Evolutionary conservation across 2,113 vertebrate genomes (phyloP).

Genomic region (Apodemus sylvaticus): DNA sequence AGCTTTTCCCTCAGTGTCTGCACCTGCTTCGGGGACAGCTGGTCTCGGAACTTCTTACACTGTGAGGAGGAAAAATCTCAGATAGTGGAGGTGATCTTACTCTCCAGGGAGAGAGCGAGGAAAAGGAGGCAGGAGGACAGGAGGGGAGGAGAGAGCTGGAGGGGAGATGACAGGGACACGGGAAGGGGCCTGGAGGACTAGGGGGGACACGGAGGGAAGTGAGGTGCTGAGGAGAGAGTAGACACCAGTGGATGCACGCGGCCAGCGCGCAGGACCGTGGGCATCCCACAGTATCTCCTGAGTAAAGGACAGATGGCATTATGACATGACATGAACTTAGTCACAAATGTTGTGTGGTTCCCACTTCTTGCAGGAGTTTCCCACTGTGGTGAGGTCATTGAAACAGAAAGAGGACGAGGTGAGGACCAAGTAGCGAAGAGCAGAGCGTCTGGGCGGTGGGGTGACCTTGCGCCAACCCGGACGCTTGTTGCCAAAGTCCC

Average conservation of each 20-base stretch:
- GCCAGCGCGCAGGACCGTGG: background rate
- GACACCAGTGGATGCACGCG: background rate
- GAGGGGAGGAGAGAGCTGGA: background rate
- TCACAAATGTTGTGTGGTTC: background rate
- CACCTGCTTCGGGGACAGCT: conserved; percentile 73
- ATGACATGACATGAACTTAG: background rate
- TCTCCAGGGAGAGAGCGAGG: background rate
- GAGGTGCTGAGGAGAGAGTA: background rate
- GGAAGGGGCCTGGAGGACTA: background rate
- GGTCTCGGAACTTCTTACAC: conserved; percentile 87
- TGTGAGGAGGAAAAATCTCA: conserved; percentile 47
- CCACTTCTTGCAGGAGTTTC: background rate
- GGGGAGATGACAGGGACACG: background rate
- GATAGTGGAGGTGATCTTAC: background rate
- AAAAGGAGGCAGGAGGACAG: background rate
- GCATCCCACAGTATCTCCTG: background rate
- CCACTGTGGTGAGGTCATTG: background rate
- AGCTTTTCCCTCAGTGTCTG: conserved; percentile 83
- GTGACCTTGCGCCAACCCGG: background rate
- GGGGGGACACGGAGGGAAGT: background rate
- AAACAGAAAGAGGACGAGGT: background rate
- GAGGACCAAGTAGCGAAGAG: background rate
- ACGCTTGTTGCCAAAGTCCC: background rate
- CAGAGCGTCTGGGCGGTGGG: background rate
- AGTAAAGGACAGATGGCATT: background rate